Evolutionary conservation across 2,797 vertebrate genomes (phyloP).

Genomic region (Dendrocincla tyrannina): DNA sequence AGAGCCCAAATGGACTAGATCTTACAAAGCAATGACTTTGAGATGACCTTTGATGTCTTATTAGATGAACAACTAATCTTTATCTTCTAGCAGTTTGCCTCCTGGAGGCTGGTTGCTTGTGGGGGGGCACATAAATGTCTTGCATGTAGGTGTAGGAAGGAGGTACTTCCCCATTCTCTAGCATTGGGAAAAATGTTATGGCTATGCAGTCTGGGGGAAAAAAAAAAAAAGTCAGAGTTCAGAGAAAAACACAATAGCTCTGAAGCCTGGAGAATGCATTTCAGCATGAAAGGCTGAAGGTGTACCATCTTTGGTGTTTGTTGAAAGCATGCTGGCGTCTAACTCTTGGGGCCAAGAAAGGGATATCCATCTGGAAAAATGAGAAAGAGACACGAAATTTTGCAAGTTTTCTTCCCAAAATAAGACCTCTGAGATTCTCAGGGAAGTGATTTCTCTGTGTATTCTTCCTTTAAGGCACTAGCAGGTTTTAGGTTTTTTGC

Average conservation of each 20-base stretch:
- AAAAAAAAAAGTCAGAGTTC: not conserved
- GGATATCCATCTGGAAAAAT: not conserved
- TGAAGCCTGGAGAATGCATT: not conserved
- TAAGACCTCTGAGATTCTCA: not conserved
- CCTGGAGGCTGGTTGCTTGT: not conserved
- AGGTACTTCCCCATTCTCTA: not conserved
- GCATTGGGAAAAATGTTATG: not conserved
- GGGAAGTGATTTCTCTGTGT: not conserved
- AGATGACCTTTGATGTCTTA: not conserved
- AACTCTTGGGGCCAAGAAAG: not conserved
- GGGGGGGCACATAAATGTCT: not conserved
- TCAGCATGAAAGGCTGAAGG: not conserved
- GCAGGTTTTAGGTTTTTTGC: not conserved
- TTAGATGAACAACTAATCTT: not conserved
- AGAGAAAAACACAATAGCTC: not conserved
- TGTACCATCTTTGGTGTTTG: not conserved
- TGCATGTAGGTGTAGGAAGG: not conserved
- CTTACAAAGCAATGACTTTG: not conserved
- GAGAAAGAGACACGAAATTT: not conserved
- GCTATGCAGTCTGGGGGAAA: not conserved
- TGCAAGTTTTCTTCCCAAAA: not conserved
- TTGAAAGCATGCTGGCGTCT: not conserved
- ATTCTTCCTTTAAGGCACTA: not conserved
- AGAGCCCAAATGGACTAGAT: not conserved
- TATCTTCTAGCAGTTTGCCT: not conserved